Percentiles rank a stretch among this genome's conserved stretches.
These are phyloP conservation scores for Neotoxoptera formosana DNA, from an alignment of 1,140 invertebrate genomes.

Conservation along the genomic window DNA sequence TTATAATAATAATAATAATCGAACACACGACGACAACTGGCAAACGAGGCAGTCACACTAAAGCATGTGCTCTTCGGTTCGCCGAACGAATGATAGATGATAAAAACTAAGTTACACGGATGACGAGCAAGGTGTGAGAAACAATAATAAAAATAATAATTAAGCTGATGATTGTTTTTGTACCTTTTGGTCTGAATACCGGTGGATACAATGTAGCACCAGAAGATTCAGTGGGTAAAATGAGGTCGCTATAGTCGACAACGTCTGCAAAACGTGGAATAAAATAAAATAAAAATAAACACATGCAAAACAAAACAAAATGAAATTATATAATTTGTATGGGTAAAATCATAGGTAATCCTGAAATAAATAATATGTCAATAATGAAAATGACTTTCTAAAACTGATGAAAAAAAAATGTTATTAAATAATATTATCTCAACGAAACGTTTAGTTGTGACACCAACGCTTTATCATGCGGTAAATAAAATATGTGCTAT, in stretches of 20 bases:
- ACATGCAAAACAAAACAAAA: slow-evolving; percentile 59
- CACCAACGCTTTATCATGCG: slow-evolving; percentile 36
- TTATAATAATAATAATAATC: not conserved
- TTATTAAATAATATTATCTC: not conserved
- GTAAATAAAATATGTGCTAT: slow-evolving; percentile 35
- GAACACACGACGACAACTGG: not conserved
- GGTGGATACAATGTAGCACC: slow-evolving; percentile 76
- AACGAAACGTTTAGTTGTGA: not conserved
- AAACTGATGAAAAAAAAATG: not conserved
- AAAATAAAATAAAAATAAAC: slow-evolving; percentile 59
- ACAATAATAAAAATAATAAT: slow-evolving; percentile 23
- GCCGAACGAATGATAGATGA: not conserved
- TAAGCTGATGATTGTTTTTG: slow-evolving; percentile 45
- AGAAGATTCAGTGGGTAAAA: slow-evolving; percentile 80
- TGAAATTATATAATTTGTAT: slow-evolving; percentile 58
- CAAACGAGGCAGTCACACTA: not conserved
- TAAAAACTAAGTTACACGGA: not conserved
- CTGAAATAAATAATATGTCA: slow-evolving; percentile 1
- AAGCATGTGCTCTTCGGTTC: not conserved
- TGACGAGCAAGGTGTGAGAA: not conserved
- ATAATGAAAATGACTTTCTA: not conserved
- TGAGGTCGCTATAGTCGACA: slow-evolving; percentile 78
- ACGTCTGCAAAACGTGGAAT: slow-evolving; percentile 72
- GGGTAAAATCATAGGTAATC: not conserved
- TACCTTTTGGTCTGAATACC: slow-evolving; percentile 78